phyloP scores from a whole-genome alignment of 2,888 invertebrate species.

The Yponomeuta cagnagella region DNA sequence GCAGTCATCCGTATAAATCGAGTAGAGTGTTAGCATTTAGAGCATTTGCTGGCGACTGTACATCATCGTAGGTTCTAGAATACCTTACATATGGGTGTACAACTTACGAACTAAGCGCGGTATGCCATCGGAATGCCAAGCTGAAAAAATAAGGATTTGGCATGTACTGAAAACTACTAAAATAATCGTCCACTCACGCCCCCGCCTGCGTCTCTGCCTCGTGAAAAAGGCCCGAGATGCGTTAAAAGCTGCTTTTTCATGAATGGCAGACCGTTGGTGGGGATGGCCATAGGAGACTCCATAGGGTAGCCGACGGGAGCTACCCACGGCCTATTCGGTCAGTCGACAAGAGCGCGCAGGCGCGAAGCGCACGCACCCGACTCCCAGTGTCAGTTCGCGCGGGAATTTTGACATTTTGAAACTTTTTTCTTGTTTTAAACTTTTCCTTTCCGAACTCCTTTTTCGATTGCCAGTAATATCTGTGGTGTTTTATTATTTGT shows the following conservation, averaged over 20 bases:
- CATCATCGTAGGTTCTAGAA: too few relatives aligned
- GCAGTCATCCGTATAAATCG: too few relatives aligned
- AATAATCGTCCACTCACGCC: not conserved
- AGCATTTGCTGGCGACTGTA: too few relatives aligned
- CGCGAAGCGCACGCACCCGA: slow-evolving; percentile 34
- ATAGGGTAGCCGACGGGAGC: slow-evolving; percentile 20
- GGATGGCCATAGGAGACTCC: slow-evolving; percentile 40
- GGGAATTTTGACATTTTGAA: slow-evolving; percentile 50
- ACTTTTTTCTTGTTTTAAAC: slow-evolving; percentile 24
- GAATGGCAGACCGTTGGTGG: slow-evolving; percentile 18
- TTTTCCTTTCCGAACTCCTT: slow-evolving; percentile 16
- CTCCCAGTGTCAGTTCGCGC: slow-evolving; percentile 37
- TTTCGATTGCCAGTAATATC: slow-evolving; percentile 3
- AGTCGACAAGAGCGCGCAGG: slow-evolving; percentile 21
- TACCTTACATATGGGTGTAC: too few relatives aligned
- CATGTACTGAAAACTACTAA: not conserved
- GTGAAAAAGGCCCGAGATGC: not conserved
- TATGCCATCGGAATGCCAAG: too few relatives aligned
- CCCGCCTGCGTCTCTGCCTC: not conserved
- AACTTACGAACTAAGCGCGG: too few relatives aligned
- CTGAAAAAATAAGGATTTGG: too few relatives aligned
- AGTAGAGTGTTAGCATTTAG: too few relatives aligned
- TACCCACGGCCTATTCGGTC: slow-evolving; percentile 18
- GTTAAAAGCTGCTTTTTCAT: not conserved
- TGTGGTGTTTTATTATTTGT: too few relatives aligned